Conservation (phyloP, 2,797 vertebrate genomes). For the Pseudocheirus occidentalis region DNA sequence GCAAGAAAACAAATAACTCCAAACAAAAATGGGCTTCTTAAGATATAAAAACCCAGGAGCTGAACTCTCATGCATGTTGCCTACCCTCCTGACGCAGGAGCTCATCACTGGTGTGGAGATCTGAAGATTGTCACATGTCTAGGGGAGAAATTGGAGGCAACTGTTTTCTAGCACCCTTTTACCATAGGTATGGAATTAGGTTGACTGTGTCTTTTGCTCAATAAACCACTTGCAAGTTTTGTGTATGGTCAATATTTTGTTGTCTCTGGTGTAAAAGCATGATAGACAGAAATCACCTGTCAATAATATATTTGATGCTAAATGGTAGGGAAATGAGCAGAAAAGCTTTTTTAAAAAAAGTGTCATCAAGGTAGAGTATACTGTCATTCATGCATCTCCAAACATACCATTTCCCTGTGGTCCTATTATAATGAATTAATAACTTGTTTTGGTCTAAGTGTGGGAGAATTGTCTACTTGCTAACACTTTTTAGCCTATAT, state of each 20-base stretch:
- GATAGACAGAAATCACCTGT: background rate
- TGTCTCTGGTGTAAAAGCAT: background rate
- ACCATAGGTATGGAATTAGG: background rate
- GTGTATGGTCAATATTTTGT: background rate
- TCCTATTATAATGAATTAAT: background rate
- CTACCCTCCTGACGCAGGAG: background rate
- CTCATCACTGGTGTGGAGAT: background rate
- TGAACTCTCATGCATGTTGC: background rate
- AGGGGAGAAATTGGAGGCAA: background rate
- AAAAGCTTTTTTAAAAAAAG: background rate
- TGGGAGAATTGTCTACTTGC: background rate
- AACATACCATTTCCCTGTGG: background rate
- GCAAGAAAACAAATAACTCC: background rate
- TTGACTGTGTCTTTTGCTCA: background rate
- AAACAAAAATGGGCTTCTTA: background rate
- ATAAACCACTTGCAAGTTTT: background rate
- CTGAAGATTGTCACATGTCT: background rate
- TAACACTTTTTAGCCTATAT: background rate
- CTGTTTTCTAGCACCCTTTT: background rate
- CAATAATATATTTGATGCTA: background rate
- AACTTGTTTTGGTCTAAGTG: background rate
- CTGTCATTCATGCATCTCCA: background rate
- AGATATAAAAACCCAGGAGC: background rate
- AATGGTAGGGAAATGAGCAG: background rate
- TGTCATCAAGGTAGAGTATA: background rate